Evolutionary conservation across 2,113 vertebrate species (phyloP).

Genomic region (Gallinago paraguaiae): DNA sequence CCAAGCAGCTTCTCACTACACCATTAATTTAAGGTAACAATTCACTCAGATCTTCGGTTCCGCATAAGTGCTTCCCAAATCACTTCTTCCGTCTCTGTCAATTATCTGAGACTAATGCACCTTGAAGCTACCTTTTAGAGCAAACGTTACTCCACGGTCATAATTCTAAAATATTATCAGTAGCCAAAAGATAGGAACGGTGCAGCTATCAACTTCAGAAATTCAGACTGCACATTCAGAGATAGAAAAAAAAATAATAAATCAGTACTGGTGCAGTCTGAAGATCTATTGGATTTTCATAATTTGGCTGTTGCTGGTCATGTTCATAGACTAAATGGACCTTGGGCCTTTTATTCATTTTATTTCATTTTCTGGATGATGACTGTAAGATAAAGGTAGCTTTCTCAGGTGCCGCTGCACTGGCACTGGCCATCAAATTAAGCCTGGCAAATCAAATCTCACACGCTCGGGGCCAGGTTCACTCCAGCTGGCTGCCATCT

Average conservation of each 20-base stretch:
- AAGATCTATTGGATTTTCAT: conserved; percentile 20
- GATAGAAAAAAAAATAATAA: background rate
- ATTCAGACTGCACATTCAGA: background rate
- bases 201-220: background rate
- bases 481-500: background rate
- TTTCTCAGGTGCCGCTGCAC: background rate
- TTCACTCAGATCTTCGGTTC: conserved; percentile 32
- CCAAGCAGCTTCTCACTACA: background rate
- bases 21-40: conserved; percentile 54
- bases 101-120: conserved; percentile 21
- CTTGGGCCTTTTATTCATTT: background rate
- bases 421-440: background rate
- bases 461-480: fast-evolving
- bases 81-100: conserved; percentile 7
- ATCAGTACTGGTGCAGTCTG: background rate
- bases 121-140: conserved; percentile 10
- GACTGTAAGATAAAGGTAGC: conserved; percentile 18
- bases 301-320: background rate
- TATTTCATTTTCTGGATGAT: conserved; percentile 44
- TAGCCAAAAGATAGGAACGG: background rate
- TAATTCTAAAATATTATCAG: conserved; percentile 31
- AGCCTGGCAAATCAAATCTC: background rate
- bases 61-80: background rate
- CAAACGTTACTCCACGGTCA: background rate
- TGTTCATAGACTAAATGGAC: background rate